Conservation (phyloP, 2,113 vertebrate genomes). For the Gallinago paraguaiae region DNA sequence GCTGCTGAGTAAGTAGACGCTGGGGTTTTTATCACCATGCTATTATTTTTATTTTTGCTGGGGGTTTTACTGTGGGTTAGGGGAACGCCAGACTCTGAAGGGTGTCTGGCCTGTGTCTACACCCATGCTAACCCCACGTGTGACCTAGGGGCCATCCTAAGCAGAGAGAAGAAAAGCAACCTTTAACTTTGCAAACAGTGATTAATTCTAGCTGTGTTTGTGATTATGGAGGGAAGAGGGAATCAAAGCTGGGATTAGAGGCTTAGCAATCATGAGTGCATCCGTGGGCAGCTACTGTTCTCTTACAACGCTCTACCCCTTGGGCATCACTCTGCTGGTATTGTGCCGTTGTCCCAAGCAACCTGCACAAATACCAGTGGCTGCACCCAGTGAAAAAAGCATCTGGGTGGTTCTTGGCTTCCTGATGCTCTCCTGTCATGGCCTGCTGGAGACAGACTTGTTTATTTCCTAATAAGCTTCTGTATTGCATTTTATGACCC, state of each 20-base stretch:
- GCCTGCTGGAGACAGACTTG: neutral
- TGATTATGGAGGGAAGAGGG: neutral
- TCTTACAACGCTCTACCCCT: neutral
- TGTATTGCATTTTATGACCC: neutral
- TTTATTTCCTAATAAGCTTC: neutral
- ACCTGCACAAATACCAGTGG: neutral
- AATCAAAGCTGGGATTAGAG: slow-evolving; percentile 56
- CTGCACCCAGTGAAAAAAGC: neutral
- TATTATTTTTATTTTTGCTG: accelerated
- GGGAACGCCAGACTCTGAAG: neutral
- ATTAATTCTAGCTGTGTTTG: slow-evolving; percentile 36
- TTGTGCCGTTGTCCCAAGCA: neutral
- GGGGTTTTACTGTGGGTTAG: neutral
- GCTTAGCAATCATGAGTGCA: neutral
- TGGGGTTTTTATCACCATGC: neutral
- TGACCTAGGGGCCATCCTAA: neutral
- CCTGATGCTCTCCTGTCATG: neutral
- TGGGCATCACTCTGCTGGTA: neutral
- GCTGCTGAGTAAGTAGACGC: neutral
- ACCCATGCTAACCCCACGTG: neutral
- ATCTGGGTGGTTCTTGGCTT: neutral
- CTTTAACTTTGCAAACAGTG: slow-evolving; percentile 13
- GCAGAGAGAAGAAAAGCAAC: neutral
- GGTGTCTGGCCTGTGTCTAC: neutral
- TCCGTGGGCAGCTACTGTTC: neutral